Conservation (phyloP, 2,888 invertebrate species). For the Cerceris ruficornis region DNA sequence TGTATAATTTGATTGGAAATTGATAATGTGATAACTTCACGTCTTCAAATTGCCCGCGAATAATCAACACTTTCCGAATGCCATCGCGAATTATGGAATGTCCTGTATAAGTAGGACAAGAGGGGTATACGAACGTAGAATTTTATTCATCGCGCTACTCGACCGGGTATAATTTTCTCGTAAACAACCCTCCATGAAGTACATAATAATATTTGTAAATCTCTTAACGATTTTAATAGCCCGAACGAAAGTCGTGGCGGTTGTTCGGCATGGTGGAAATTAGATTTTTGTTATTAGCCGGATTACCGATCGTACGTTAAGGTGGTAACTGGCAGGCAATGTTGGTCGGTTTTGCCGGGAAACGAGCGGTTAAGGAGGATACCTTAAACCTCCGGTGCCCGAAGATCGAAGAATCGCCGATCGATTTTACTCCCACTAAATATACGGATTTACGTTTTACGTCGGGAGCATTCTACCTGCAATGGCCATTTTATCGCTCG, state of each 20-base stretch:
- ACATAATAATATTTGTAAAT: constrained; percentile 23
- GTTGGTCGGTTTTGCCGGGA: constrained; percentile 48
- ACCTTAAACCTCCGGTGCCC: constrained; percentile 10
- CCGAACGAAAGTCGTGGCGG: constrained; percentile 1
- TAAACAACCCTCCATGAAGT: constrained; percentile 36
- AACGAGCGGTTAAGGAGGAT: constrained; percentile 61
- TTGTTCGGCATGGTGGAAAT: constrained; percentile 10
- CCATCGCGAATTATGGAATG: too few relatives aligned
- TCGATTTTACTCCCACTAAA: constrained; percentile 61
- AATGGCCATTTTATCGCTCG: constrained; percentile 47
- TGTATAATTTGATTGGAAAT: too few relatives aligned
- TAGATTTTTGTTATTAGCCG: constrained; percentile 50
- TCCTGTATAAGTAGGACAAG: background rate
- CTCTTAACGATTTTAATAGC: constrained; percentile 8
- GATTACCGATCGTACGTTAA: constrained; percentile 53
- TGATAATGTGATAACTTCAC: background rate
- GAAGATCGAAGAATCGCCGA: constrained; percentile 32
- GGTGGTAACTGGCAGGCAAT: constrained; percentile 62
- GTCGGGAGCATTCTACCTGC: constrained; percentile 2
- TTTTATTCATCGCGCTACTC: constrained; percentile 13
- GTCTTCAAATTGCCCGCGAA: background rate
- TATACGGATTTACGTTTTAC: constrained; percentile 56
- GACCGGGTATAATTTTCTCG: constrained; percentile 29
- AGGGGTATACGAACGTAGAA: background rate
- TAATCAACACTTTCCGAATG: too few relatives aligned